Evolutionary conservation across 2,113 vertebrate species (phyloP), one percentile per base, ranked within the genome.

Genomic region (Apaloderma vittatum): DNA sequence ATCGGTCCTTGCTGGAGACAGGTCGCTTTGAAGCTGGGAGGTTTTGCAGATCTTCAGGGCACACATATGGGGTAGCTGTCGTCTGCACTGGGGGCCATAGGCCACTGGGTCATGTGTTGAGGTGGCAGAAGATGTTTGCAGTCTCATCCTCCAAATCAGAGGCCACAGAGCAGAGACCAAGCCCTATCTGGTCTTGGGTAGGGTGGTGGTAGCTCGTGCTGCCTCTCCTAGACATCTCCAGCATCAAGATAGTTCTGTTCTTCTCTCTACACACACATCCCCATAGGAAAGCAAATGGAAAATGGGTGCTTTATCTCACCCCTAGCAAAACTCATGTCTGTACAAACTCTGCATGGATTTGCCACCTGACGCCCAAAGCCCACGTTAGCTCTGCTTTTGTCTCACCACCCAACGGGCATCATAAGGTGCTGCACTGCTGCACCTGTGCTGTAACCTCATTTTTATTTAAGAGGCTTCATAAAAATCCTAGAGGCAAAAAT

Each of bases 1-100:
- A 19, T 89, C 23, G 32, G 26, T 92, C 95, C 89, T 96, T 78
- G 57, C 57, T 78, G 93, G 37, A 91, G 52, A 86, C 32, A 40
- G 54, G 59, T 94, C 63, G 58, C 18, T 54, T 77, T 1, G 23
- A 58, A 76, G 55, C 19, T 20, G 16, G 15, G 27, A 92, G 32
- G 43, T 67, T 91, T 77, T 52, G 59, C 16, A 72, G 32, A 20
- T 57, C 55, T 74, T 43, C 61, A 48, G 59, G n/a, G 4, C 37
- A 23, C 22, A 23, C 0, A 0, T 32, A 40, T 2, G 12, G 23
- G 21, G 34, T 30, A 27, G 34, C 46, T 74, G 51, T 5, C 5
- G 24, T 8, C 63, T 54, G 37, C 16, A 5, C 8, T 8, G 36
- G 11, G 37, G 11, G 32, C 1, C 48, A 23, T 9, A 80, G 75